Conservation (phyloP, 2,113 vertebrate species). For the Callaeas wilsoni region DNA sequence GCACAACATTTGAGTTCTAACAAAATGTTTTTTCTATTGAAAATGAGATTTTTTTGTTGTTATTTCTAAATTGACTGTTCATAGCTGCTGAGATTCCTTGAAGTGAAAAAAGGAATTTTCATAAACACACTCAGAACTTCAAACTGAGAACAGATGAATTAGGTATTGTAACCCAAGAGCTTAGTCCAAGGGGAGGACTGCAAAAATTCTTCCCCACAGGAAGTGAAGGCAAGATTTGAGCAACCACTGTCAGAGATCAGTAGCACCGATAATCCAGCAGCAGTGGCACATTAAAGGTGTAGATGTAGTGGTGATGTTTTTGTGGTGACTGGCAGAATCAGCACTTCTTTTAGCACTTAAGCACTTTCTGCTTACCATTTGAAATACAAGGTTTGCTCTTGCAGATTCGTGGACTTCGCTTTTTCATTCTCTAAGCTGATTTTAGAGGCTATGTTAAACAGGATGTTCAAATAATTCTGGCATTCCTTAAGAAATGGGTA, state of each 20-base stretch:
- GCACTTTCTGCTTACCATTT: neutral
- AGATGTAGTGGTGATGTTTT: neutral
- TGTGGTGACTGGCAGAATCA: neutral
- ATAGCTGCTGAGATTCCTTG: neutral
- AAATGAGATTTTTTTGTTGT: neutral
- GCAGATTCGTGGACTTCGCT: neutral
- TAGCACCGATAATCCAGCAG: neutral
- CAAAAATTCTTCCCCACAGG: neutral
- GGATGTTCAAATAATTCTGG: neutral
- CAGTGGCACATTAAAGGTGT: neutral
- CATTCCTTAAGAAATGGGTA: neutral
- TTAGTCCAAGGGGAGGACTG: neutral
- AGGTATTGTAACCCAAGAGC: neutral
- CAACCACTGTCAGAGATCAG: neutral
- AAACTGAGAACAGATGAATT: neutral
- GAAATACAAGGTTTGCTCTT: neutral
- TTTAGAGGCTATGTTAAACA: neutral
- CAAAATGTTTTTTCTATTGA: neutral
- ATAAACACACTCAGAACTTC: neutral
- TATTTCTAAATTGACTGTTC: neutral
- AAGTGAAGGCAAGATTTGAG: neutral
- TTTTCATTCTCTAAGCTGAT: neutral
- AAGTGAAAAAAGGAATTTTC: neutral
- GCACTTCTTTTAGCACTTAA: neutral
- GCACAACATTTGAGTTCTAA: neutral